Conservation (phyloP, 2,888 invertebrate species). For the Ephialtes manifestator region DNA sequence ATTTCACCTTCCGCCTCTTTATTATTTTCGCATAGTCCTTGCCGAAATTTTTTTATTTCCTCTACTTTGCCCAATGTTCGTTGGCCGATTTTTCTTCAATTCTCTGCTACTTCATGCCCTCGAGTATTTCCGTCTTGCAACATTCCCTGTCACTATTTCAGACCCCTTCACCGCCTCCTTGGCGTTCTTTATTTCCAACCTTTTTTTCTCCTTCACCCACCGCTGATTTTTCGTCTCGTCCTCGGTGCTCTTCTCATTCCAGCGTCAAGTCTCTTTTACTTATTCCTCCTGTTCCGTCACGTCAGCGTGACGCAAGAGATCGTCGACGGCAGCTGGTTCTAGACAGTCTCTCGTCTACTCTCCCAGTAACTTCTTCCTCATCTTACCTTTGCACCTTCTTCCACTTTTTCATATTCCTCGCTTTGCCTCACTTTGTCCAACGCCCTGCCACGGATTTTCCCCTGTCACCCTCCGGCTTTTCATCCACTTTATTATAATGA, state of each 20-base stretch:
- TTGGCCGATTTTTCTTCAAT: conserved; percentile 57
- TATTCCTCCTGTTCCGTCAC: conserved; percentile 50
- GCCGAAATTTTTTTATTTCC: conserved; percentile 66
- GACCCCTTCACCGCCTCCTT: conserved; percentile 28
- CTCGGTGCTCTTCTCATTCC: conserved; percentile 32
- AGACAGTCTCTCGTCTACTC: conserved; percentile 33
- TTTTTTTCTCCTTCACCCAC: conserved; percentile 37
- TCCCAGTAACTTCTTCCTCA: not conserved
- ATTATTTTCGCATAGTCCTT: conserved; percentile 58
- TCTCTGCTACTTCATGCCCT: conserved; percentile 50
- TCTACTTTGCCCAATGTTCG: conserved; percentile 33
- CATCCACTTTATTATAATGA: conserved; percentile 52
- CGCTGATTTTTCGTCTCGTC: conserved; percentile 54
- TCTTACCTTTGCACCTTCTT: not conserved
- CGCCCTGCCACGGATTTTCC: not conserved
- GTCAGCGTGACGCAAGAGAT: conserved; percentile 47
- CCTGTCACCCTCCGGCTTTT: conserved; percentile 8
- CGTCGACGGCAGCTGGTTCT: conserved; percentile 37
- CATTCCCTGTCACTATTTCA: conserved; percentile 69
- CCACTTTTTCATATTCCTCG: conserved; percentile 11
- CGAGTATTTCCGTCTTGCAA: conserved; percentile 60
- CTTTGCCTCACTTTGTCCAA: conserved; percentile 1
- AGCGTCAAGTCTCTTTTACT: conserved; percentile 54
- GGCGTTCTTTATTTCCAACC: conserved; percentile 13
- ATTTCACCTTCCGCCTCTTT: conserved; percentile 16